phyloP scores from a whole-genome alignment of 1,140 invertebrate species.

The Anthonomus grandis region DNA sequence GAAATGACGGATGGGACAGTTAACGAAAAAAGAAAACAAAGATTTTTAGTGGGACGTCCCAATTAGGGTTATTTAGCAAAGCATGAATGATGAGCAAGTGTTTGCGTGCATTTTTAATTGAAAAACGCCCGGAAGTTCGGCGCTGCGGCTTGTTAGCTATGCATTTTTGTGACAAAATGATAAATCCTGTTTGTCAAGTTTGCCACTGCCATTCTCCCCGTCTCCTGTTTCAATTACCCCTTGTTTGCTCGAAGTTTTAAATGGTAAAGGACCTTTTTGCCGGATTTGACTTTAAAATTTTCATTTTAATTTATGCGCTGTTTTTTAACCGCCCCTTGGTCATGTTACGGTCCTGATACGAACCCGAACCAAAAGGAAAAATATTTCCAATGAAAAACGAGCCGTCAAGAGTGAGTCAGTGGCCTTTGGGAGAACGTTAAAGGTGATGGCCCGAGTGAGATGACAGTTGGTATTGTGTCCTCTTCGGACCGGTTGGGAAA shows the following conservation, averaged over 20 bases:
- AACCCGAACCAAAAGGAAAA: no score
- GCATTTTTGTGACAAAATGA: constrained; percentile 45
- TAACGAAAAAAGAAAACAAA: constrained; percentile 21
- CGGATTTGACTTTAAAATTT: not conserved
- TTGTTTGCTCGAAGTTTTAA: constrained; percentile 21
- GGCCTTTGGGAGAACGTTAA: constrained; percentile 24
- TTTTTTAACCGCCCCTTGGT: no score
- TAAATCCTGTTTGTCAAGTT: constrained; percentile 42
- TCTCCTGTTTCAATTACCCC: constrained; percentile 37
- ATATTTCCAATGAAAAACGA: no score
- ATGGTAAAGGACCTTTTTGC: constrained; percentile 11
- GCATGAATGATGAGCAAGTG: constrained; percentile 41
- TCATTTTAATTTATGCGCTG: no score
- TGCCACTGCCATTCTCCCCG: constrained; percentile 26
- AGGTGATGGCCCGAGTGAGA: constrained; percentile 14
- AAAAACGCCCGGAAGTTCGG: constrained; percentile 39
- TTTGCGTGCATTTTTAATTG: constrained; percentile 43
- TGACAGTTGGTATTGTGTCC: constrained; percentile 23
- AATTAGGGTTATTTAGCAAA: constrained; percentile 29
- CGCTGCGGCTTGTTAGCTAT: constrained; percentile 44
- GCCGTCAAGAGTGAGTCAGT: constrained; percentile 17
- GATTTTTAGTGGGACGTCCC: constrained; percentile 2
- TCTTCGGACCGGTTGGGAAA: constrained; percentile 18
- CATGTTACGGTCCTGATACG: no score
- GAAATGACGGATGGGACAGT: constrained; percentile 9